Percentiles rank a stretch among this genome's conserved stretches.
Evolutionary conservation across 2,797 vertebrate genomes (phyloP).

Genomic region (Parauchenoglanis punctatus): DNA sequence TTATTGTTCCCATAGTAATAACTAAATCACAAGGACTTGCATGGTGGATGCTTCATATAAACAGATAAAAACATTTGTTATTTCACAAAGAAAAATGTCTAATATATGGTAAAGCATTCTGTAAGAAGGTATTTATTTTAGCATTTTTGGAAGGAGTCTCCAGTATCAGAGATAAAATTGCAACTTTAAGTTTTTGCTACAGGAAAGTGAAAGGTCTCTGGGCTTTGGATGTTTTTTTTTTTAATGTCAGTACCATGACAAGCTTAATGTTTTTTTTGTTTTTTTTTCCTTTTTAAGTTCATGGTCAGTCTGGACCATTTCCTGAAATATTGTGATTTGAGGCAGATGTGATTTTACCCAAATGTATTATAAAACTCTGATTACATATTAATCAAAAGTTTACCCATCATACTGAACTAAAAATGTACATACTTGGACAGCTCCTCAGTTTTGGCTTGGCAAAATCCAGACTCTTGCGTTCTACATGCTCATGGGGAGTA

Average conservation of each 20-base stretch:
- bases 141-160: neutral
- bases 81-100: neutral
- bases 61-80: neutral
- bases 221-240: neutral
- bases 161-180: neutral
- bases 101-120: neutral
- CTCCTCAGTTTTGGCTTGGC: conserved; percentile 96
- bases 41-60: neutral
- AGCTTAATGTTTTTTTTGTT: neutral
- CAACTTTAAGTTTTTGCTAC: neutral
- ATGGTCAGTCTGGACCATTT: no score
- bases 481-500: conserved; percentile 95
- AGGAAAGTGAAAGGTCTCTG: neutral
- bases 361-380: neutral
- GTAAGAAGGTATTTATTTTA: neutral
- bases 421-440: conserved; percentile 90
- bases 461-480: conserved; percentile 94
- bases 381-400: neutral
- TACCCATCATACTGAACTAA: neutral
- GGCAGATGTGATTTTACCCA: no score
- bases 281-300: no score
- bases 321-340: no score
- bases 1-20: neutral
- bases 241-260: neutral
- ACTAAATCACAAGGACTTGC: neutral